phyloP scores from a whole-genome alignment of 2,888 invertebrate genomes.

The Argyresthia goedartella region DNA sequence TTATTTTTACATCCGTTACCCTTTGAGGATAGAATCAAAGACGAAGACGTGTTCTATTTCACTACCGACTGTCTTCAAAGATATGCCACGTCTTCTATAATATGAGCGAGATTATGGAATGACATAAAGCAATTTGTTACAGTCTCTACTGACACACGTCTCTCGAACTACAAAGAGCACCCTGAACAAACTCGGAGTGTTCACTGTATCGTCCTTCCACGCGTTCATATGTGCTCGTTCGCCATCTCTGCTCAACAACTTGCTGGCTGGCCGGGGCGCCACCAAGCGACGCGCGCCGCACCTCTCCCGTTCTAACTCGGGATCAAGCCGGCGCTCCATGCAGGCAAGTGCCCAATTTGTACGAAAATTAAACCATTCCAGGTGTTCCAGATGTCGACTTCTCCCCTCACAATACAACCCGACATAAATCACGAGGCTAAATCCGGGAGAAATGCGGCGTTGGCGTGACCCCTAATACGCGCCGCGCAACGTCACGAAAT shows the following conservation, averaged over 20 bases:
- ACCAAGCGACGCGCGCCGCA: slow-evolving; percentile 92
- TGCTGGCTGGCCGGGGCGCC: slow-evolving; percentile 90
- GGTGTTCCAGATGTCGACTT: neutral
- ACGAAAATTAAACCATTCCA: neutral
- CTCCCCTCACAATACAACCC: slow-evolving; percentile 6
- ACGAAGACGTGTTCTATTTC: no score
- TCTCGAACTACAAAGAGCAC: slow-evolving; percentile 95
- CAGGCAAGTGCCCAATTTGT: slow-evolving; percentile 63
- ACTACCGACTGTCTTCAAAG: no score
- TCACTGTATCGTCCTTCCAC: slow-evolving; percentile 98
- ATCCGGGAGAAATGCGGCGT: slow-evolving; percentile 22
- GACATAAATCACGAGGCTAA: slow-evolving; percentile 25
- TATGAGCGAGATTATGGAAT: no score
- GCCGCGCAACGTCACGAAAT: slow-evolving; percentile 37
- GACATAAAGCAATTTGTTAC: slow-evolving; percentile 36
- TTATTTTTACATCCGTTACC: no score
- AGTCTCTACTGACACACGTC: slow-evolving; percentile 95
- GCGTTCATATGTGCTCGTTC: slow-evolving; percentile 97
- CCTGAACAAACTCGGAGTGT: slow-evolving; percentile 94
- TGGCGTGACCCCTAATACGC: slow-evolving; percentile 28
- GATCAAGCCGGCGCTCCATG: slow-evolving; percentile 88
- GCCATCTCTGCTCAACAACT: slow-evolving; percentile 91
- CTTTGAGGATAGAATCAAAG: no score
- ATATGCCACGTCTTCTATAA: no score
- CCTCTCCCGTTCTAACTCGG: slow-evolving; percentile 90